A percentile compares a stretch with the other conserved stretches of the same genome.
phyloP scores from a whole-genome alignment of 1,140 invertebrate genomes.

The Zaprionus kolodkinae region DNA sequence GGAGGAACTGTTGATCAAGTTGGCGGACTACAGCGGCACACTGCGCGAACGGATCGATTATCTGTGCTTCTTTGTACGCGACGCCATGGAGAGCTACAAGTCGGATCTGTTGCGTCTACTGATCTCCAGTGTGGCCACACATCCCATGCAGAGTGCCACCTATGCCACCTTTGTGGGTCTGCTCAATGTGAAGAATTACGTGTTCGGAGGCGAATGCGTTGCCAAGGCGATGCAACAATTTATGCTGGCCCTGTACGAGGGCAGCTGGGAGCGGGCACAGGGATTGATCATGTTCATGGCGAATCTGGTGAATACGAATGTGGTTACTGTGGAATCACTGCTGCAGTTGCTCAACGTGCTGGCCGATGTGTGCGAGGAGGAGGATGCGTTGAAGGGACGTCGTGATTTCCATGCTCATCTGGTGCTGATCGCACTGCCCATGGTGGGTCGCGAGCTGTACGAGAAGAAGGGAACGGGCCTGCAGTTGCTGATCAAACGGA shows the following conservation, averaged over 20 bases:
- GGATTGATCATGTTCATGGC: conserved; percentile 95
- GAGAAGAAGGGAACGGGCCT: conserved; percentile 97
- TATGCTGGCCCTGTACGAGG: conserved; percentile 93
- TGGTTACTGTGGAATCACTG: conserved; percentile 94
- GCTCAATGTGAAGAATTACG: conserved; percentile 97
- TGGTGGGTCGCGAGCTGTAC: conserved; percentile 97
- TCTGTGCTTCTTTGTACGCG: conserved; percentile 19
- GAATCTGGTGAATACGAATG: conserved; percentile 98
- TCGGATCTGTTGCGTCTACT: conserved; percentile 95
- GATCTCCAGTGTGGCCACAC: conserved; percentile 94
- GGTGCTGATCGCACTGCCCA: conserved; percentile 95
- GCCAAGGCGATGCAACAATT: conserved; percentile 96
- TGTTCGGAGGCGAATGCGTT: conserved; percentile 98
- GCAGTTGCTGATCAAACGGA: conserved; percentile 93
- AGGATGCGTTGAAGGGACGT: conserved; percentile 93
- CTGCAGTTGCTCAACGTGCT: conserved; percentile 95
- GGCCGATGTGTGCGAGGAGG: conserved; percentile 96
- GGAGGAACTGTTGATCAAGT: conserved; percentile 23
- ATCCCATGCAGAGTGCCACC: conserved; percentile 98
- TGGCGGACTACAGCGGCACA: conserved; percentile 11
- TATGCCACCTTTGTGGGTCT: conserved; percentile 98
- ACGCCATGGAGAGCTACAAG: conserved; percentile 15
- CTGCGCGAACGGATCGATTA: conserved; percentile 43
- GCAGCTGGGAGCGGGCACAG: conserved; percentile 94
- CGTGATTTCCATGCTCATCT: conserved; percentile 98